phyloP scores from a whole-genome alignment of 2,888 invertebrate genomes.

The Pseudococcus longispinus region DNA sequence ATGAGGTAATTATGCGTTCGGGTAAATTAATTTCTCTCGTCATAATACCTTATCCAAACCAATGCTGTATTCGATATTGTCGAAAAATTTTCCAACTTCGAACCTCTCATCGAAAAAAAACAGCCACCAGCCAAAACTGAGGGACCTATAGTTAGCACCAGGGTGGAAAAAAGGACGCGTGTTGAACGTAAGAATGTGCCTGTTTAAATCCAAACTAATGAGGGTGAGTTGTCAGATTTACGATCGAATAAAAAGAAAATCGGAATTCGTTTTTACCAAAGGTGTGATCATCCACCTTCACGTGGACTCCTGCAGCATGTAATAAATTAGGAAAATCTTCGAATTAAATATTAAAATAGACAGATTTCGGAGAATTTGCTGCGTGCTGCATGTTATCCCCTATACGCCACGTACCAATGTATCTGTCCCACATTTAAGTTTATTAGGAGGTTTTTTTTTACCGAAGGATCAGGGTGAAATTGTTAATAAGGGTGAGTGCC shows the following conservation, averaged over 20 bases:
- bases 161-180: background rate
- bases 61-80: background rate
- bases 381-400: background rate
- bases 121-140: background rate
- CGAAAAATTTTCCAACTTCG: background rate
- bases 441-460: background rate
- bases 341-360: conserved; percentile 6
- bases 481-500: background rate
- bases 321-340: conserved; percentile 3
- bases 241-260: background rate
- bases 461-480: background rate
- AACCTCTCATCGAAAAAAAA: background rate
- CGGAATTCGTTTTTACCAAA: background rate
- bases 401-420: background rate
- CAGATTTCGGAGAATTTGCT: background rate
- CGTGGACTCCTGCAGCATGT: background rate
- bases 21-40: conserved; percentile 34
- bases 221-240: conserved; percentile 42
- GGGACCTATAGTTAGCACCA: background rate
- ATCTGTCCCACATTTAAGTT: background rate
- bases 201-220: conserved; percentile 21
- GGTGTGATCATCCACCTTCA: no score
- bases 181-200: background rate
- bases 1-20: background rate
- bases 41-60: background rate